Evolutionary conservation across 2,888 invertebrate species (phyloP).

Genomic region (Oscheius sp.): DNA sequence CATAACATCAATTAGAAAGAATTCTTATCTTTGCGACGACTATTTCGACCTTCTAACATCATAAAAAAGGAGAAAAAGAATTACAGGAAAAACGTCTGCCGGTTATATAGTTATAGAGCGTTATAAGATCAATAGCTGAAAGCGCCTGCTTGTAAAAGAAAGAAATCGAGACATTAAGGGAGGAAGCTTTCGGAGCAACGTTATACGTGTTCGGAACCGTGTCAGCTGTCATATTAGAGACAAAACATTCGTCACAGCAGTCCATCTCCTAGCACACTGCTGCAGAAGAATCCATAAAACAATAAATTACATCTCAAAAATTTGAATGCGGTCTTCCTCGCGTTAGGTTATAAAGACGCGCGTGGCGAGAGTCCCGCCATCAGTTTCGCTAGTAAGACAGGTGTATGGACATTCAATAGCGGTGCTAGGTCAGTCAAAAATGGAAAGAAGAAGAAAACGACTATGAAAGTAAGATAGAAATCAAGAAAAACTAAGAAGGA

Average conservation of each 20-base stretch:
- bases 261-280: slow-evolving; percentile 17
- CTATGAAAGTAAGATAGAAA: background rate
- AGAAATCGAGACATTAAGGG: background rate
- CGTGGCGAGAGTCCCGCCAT: background rate
- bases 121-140: too few species aligned
- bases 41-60: too few species aligned
- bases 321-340: background rate
- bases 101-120: too few species aligned
- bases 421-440: background rate
- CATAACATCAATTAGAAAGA: too few species aligned
- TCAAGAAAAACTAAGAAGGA: background rate
- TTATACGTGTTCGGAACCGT: slow-evolving; percentile 29
- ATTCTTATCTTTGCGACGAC: too few species aligned
- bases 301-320: background rate
- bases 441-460: background rate
- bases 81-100: too few species aligned
- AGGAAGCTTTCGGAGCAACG: slow-evolving; percentile 17
- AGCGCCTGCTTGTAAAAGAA: too few species aligned
- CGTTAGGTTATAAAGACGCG: background rate
- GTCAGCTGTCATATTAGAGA: slow-evolving; percentile 30
- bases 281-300: background rate
- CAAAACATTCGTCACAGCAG: slow-evolving; percentile 28
- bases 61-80: too few species aligned
- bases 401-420: slow-evolving; percentile 13
- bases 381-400: slow-evolving; percentile 3